A percentile compares a stretch with the other conserved stretches of the same genome.
Conservation (phyloP, 2,113 vertebrate genomes). For the Lamprotornis superbus region DNA sequence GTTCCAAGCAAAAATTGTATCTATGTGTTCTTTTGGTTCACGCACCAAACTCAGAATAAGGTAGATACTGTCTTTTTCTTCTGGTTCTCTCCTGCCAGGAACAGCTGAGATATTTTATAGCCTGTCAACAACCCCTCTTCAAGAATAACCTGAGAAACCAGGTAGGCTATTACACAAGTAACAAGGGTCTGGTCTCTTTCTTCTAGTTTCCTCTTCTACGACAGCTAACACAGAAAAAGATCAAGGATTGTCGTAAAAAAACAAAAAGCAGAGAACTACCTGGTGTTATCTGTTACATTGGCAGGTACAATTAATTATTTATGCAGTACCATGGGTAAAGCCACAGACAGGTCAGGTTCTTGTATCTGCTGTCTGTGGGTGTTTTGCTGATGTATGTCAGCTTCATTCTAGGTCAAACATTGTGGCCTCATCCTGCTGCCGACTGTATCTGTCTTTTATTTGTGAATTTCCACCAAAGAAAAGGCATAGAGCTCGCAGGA, state of each 20-base stretch:
- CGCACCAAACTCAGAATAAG: not conserved
- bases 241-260: conserved; percentile 33
- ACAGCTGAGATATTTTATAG: not conserved
- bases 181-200: conserved; percentile 11
- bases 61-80: not conserved
- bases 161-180: not conserved
- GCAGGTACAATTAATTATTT: conserved; percentile 42
- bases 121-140: conserved; percentile 10
- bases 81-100: not conserved
- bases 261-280: conserved; percentile 18
- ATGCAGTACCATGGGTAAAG: conserved; percentile 26
- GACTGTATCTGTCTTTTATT: not conserved
- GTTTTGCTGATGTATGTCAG: conserved; percentile 46
- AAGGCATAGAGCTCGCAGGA: not conserved
- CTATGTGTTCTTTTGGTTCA: not conserved
- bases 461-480: not conserved
- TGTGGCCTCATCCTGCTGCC: not conserved
- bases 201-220: conserved; percentile 10
- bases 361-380: conserved; percentile 43
- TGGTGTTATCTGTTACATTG: conserved; percentile 14
- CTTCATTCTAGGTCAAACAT: conserved; percentile 16
- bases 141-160: conserved; percentile 21
- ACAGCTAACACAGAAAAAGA: conserved; percentile 39
- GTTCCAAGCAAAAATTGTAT: not conserved
- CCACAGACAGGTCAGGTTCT: conserved; percentile 38